A percentile compares a stretch with the other conserved stretches of the same genome.
phyloP scores from a whole-genome alignment of 1,140 invertebrate genomes.

The Trichonephila inaurata region DNA sequence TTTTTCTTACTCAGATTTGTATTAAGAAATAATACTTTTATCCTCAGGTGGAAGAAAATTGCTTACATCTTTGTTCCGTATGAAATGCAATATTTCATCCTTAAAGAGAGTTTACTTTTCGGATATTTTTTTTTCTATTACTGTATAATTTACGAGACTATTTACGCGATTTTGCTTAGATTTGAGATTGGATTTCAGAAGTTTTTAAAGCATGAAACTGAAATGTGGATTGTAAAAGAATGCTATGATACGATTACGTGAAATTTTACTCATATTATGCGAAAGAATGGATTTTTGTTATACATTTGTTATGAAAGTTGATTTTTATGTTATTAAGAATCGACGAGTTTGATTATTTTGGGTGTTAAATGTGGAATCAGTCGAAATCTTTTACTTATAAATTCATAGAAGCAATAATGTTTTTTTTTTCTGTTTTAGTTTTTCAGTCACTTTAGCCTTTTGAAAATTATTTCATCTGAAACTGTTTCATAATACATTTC shows the following conservation, averaged over 20 bases:
- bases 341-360: too few relatives aligned
- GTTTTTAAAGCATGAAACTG: not conserved
- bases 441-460: too few relatives aligned
- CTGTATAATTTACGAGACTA: not conserved
- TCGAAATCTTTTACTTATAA: too few relatives aligned
- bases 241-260: too few relatives aligned
- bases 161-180: not conserved
- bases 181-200: not conserved
- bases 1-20: not conserved
- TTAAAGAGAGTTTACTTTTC: not conserved
- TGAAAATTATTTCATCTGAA: too few relatives aligned
- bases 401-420: too few relatives aligned
- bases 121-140: not conserved
- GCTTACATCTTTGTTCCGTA: conserved; percentile 1
- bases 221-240: too few relatives aligned
- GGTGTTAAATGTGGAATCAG: too few relatives aligned
- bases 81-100: not conserved
- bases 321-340: too few relatives aligned
- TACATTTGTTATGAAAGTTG: not conserved
- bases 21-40: conserved; percentile 20
- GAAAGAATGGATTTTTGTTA: not conserved
- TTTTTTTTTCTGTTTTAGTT: too few relatives aligned
- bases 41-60: conserved; percentile 29
- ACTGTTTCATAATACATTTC: too few relatives aligned
- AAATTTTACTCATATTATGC: not conserved